Evolutionary conservation across 2,113 vertebrate genomes (phyloP), one percentile per base, ranked within the genome.

Genomic region (Pterocles burchelli): DNA sequence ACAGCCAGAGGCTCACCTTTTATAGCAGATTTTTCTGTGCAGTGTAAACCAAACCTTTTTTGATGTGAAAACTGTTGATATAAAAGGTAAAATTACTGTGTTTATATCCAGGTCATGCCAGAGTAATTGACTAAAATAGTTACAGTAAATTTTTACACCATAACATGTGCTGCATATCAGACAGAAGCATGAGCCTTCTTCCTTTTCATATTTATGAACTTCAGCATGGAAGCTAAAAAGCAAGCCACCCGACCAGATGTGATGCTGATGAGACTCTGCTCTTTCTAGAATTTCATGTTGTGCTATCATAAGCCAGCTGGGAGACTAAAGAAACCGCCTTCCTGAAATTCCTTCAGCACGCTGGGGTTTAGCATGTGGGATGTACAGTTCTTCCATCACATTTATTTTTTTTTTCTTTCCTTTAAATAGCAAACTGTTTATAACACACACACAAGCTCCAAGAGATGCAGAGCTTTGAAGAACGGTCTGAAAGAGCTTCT

Each of bases 201-300:
- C 71, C 59, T 63, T 85, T 92, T 91, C 49, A 71, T 89, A 86
- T 92, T 89, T 83, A 93, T 94, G 80, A 93, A 93, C 29, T 79
- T 81, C 92, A 86, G 41, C 63, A 41, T 28, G 11, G 59, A 88
- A 94, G 62, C 31, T 90, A 80, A 90, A 92, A 75, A 72, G 34
- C 74, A 70, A 91, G 28, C 5, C 11, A 90, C 91, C 63, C 89
- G 81, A 95, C 71, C 89, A 97, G 95, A 95, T 96, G 90, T 90
- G 62, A 70, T 95, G 82, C 80, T 94, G 78, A 88, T 91, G 78
- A 78, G 90, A 91, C 76, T 92, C 83, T 68, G 72, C 36, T 93
- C 31, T 7, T 86, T 63, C 78, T 72, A 89, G 43, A 91, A 52
- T 49, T 89, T 62, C 84, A 82, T 6, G 11, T 88, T 72, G 25